Evolutionary conservation across 2,797 vertebrate species (phyloP).

Genomic region (Cynopterus sphinx): DNA sequence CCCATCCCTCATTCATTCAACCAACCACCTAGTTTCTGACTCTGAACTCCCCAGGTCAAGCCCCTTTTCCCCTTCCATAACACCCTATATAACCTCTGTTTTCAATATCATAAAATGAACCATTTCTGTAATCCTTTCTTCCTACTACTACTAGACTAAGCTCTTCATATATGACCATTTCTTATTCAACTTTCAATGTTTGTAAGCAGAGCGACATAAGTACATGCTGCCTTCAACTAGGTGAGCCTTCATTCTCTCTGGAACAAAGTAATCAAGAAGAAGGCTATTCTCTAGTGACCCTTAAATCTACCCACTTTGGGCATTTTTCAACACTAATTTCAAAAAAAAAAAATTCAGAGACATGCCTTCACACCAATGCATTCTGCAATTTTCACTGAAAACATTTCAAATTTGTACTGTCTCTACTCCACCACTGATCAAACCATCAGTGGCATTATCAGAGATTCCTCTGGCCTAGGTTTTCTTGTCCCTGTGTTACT

Average conservation of each 20-base stretch:
- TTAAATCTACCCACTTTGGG: slow-evolving; percentile 25
- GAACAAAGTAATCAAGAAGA: slow-evolving; percentile 11
- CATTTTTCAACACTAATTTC: slow-evolving; percentile 40
- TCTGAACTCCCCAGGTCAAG: background rate
- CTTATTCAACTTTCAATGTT: slow-evolving; percentile 32
- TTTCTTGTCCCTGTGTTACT: slow-evolving; percentile 40
- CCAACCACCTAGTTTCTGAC: background rate
- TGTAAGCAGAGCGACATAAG: slow-evolving; percentile 10
- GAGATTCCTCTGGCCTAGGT: slow-evolving; percentile 12
- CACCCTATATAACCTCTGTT: background rate
- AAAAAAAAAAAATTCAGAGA: slow-evolving; percentile 44
- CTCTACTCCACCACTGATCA: slow-evolving; percentile 16
- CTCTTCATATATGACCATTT: slow-evolving; percentile 46
- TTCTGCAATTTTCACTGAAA: background rate
- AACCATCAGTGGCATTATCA: background rate
- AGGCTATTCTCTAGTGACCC: background rate
- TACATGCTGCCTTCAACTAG: background rate
- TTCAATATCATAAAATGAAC: slow-evolving; percentile 24
- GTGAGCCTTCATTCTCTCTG: background rate
- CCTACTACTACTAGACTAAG: background rate
- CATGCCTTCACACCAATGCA: background rate
- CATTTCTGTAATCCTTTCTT: background rate
- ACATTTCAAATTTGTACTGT: slow-evolving; percentile 21
- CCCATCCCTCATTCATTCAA: background rate
- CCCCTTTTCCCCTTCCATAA: background rate